A percentile compares a stretch with the other conserved stretches of the same genome.
Evolutionary conservation across 2,888 invertebrate genomes (phyloP).

Genomic region (Watsonalla binaria): DNA sequence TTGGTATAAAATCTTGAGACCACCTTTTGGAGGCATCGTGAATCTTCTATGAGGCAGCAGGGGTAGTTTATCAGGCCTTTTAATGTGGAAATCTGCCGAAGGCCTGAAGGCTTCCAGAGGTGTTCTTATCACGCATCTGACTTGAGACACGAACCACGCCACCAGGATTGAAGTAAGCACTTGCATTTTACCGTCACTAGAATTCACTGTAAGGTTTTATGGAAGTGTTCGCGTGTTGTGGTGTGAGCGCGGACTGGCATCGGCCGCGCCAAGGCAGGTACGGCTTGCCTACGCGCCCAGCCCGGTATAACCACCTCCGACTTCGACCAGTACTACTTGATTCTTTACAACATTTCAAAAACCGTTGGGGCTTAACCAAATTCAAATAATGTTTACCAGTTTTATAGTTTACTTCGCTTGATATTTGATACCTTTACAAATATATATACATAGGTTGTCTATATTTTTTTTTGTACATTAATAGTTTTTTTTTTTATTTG

Average conservation of each 20-base stretch:
- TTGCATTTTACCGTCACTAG: conserved; percentile 48
- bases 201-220: conserved; percentile 30
- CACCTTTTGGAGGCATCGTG: conserved; percentile 66
- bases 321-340: conserved; percentile 44
- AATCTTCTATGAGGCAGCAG: conserved; percentile 71
- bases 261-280: conserved; percentile 67
- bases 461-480: no score
- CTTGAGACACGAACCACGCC: conserved; percentile 57
- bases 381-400: background rate
- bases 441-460: no score
- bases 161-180: conserved; percentile 60
- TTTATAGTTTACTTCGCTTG: background rate
- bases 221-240: conserved; percentile 29
- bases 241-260: conserved; percentile 56
- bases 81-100: conserved; percentile 65
- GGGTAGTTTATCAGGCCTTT: conserved; percentile 69
- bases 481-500: no score
- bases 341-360: conserved; percentile 43
- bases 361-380: background rate
- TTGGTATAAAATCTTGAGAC: conserved; percentile 84
- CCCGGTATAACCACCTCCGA: conserved; percentile 71
- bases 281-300: conserved; percentile 72
- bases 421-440: background rate
- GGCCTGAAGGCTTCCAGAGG: conserved; percentile 79
- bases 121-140: conserved; percentile 66